Evolutionary conservation across 1,140 invertebrate species (phyloP).

Genomic region (Aphaenogaster floridana): DNA sequence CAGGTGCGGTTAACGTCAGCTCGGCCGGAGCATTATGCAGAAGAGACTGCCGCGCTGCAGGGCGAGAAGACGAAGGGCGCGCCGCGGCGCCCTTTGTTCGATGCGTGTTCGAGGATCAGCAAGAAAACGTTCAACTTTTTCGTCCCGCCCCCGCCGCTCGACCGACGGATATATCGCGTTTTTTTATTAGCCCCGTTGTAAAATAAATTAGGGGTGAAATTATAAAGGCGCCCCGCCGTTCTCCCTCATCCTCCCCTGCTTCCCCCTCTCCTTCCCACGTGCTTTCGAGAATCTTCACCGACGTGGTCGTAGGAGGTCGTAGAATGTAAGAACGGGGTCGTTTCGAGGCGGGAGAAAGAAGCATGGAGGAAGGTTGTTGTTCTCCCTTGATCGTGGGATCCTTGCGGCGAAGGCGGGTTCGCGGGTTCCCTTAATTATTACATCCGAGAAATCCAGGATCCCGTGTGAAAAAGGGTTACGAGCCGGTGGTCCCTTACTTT

Average conservation of each 20-base stretch:
- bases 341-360: background rate
- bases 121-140: slow-evolving; percentile 72
- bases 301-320: background rate
- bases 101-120: slow-evolving; percentile 54
- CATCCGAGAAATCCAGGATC: slow-evolving; percentile 8
- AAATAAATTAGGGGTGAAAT: slow-evolving; percentile 80
- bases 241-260: background rate
- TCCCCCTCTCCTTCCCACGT: background rate
- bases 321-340: slow-evolving; percentile 1
- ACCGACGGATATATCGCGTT: slow-evolving; percentile 56
- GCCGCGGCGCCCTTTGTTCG: slow-evolving; percentile 61
- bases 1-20: slow-evolving; percentile 63
- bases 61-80: slow-evolving; percentile 31
- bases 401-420: slow-evolving; percentile 13
- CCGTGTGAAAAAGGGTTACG: background rate
- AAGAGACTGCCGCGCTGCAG: slow-evolving; percentile 51
- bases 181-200: slow-evolving; percentile 76
- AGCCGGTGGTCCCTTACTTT: background rate
- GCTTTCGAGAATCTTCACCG: background rate
- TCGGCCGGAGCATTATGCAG: slow-evolving; percentile 49
- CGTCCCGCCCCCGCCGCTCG: slow-evolving; percentile 47
- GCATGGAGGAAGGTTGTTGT: slow-evolving; percentile 31
- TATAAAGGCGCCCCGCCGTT: slow-evolving; percentile 69
- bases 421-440: slow-evolving; percentile 47
- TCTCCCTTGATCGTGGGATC: slow-evolving; percentile 35